Evolutionary conservation across 1,140 invertebrate species (phyloP).

Genomic region (Scaptodrosophila lebanonensis): DNA sequence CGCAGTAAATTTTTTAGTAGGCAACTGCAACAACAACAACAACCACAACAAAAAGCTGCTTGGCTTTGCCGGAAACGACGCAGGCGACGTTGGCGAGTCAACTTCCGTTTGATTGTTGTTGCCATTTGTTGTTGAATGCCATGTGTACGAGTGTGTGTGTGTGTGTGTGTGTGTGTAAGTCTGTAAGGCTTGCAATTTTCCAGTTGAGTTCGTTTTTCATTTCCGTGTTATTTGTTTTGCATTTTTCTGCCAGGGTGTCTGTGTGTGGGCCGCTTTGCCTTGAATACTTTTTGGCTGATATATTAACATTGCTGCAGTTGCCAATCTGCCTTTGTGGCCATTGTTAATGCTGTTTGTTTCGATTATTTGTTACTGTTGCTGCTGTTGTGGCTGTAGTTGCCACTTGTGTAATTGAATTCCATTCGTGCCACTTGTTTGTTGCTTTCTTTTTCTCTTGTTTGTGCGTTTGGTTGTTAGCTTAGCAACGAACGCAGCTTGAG

Average conservation of each 20-base stretch:
- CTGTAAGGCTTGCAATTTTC: constrained; percentile 57
- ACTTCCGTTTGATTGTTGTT: constrained; percentile 38
- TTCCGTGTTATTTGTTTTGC: constrained; percentile 70
- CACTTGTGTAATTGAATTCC: constrained; percentile 66
- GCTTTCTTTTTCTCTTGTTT: not conserved
- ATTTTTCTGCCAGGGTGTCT: constrained; percentile 14
- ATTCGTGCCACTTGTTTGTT: constrained; percentile 5
- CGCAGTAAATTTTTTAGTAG: constrained; percentile 68
- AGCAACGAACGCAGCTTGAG: too few relatives aligned
- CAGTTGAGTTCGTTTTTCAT: constrained; percentile 72
- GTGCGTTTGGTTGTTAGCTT: not conserved
- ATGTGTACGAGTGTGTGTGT: constrained; percentile 9
- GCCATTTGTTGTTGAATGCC: not conserved
- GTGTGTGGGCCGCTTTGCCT: constrained; percentile 12
- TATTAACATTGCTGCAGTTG: constrained; percentile 54
- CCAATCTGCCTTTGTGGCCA: too few relatives aligned
- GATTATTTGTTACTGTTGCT: too few relatives aligned
- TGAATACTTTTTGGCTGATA: constrained; percentile 45
- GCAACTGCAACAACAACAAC: constrained; percentile 39
- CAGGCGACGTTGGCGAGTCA: constrained; percentile 53
- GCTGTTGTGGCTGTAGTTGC: constrained; percentile 38
- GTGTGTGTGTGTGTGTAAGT: constrained; percentile 20
- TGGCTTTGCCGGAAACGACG: constrained; percentile 53
- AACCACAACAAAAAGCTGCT: constrained; percentile 15
- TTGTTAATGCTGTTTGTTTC: constrained; percentile 48